Evolutionary conservation across 2,797 vertebrate genomes (phyloP), one percentile per base, ranked within the genome.

Genomic region (Enteromius unitaeniatus): DNA sequence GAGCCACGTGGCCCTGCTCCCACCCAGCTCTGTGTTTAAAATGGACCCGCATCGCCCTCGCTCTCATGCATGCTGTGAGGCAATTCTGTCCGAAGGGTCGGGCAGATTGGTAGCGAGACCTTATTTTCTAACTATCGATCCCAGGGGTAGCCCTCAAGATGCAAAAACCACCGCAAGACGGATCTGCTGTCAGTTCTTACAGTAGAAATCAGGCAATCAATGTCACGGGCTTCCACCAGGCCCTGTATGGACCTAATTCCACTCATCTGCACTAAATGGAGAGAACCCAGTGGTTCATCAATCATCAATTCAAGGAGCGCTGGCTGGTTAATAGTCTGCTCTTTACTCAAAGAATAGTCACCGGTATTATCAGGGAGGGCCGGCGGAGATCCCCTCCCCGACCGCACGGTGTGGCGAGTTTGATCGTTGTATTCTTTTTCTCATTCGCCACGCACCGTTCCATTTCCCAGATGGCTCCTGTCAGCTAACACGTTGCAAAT

Each of bases 41-140:
- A 78, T 79, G 70, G 68, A 58, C 47, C 55, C n/a, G 62, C n/a
- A 34, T 77, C 47, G 47, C 9, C 15, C 85, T 69, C 67, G 14
- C 74, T 77, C 81, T 81, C 78, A 85, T 84, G 84, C 34, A n/a
- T 8, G 11, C 89, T 85, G 87, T 72, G 87, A 90, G 85, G 89
- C 87, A 88, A 88, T 91, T 92, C 79, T 86, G 82, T 91, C 85
- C 74, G 1, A 90, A 89, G 78, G 80, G 58, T 86, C 65, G 37
- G 49, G 81, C 68, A 87, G 89, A 93, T 91, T 92, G 89, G 89
- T 90, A 83, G 89, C 40, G 70, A 93, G 93, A 93, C 89, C 92
- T 91, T 92, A 92, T 93, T 93, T 94, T 93, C 91, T 72, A 89
- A 82, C 81, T 92, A 93, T 93, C 14, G 93, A 94, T 94, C 87